Conservation (phyloP, 2,888 invertebrate species). For the Athrips mouffetella region DNA sequence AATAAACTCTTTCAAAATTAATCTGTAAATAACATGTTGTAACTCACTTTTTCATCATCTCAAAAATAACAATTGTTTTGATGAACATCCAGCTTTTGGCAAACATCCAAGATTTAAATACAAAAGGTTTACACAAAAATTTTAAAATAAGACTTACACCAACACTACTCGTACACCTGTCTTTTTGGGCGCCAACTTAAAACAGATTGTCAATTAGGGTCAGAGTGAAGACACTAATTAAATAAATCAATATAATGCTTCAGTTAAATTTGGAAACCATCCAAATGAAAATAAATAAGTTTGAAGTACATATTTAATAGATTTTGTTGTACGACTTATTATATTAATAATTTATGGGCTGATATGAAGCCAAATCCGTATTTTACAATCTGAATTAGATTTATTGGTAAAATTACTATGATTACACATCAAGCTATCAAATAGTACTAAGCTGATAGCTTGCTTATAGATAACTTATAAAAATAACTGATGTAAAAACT, state of each 20-base stretch:
- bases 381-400: background rate
- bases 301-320: too few relatives aligned
- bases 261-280: background rate
- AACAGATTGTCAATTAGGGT: too few relatives aligned
- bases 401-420: too few relatives aligned
- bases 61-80: slow-evolving; percentile 11
- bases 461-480: too few relatives aligned
- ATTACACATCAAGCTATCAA: too few relatives aligned
- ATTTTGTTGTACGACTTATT: background rate
- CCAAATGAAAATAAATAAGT: background rate
- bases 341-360: background rate
- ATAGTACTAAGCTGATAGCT: too few relatives aligned
- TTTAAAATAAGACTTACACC: background rate
- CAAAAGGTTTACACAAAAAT: slow-evolving; percentile 2
- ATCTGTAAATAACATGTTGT: background rate
- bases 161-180: background rate
- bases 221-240: too few relatives aligned
- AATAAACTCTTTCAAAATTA: background rate
- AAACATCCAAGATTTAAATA: background rate
- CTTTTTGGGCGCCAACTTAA: background rate
- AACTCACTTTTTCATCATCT: background rate
- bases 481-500: too few relatives aligned
- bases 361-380: background rate
- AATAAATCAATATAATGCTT: background rate
- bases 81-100: background rate